Conservation (phyloP, 2,888 invertebrate genomes). For the Drosophila anomelani region DNA sequence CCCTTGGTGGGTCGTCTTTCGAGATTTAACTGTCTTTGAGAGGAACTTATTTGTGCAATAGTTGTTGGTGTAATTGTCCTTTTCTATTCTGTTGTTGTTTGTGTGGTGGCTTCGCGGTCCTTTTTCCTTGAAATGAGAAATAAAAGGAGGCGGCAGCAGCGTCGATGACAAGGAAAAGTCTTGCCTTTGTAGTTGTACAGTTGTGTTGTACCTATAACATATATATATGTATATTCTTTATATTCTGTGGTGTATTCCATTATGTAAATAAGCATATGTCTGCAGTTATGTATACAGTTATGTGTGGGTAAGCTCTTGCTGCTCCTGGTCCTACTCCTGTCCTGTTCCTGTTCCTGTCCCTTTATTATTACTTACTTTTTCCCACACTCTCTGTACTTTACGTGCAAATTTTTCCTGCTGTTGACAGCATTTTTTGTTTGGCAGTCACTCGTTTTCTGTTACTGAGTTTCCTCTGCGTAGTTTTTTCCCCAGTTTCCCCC, state of each 20-base stretch:
- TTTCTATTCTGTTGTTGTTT: slow-evolving; percentile 4
- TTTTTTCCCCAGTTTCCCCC: neutral
- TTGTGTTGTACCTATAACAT: slow-evolving; percentile 39
- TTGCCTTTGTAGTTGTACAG: slow-evolving; percentile 58
- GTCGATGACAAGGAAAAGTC: slow-evolving; percentile 15
- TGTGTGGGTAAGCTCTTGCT: slow-evolving; percentile 5
- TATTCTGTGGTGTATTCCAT: slow-evolving; percentile 41
- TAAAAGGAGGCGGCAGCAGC: slow-evolving; percentile 13
- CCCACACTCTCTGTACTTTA: slow-evolving; percentile 1
- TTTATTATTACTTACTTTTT: slow-evolving; percentile 7
- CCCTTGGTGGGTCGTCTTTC: slow-evolving; percentile 10
- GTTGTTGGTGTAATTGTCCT: slow-evolving; percentile 3
- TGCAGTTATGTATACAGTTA: slow-evolving; percentile 15
- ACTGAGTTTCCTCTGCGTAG: neutral
- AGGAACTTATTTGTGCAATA: neutral
- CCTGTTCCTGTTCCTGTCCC: neutral
- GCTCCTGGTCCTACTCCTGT: neutral
- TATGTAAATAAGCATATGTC: slow-evolving; percentile 62
- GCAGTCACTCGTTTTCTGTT: neutral
- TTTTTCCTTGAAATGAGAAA: slow-evolving; percentile 44
- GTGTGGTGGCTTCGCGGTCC: slow-evolving; percentile 9
- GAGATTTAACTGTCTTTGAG: slow-evolving; percentile 7
- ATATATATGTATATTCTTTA: neutral
- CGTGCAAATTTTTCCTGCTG: slow-evolving; percentile 7
- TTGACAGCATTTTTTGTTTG: neutral